phyloP scores from a whole-genome alignment of 1,140 invertebrate genomes.

The Pachyrhynchus sulphureomaculatus region DNA sequence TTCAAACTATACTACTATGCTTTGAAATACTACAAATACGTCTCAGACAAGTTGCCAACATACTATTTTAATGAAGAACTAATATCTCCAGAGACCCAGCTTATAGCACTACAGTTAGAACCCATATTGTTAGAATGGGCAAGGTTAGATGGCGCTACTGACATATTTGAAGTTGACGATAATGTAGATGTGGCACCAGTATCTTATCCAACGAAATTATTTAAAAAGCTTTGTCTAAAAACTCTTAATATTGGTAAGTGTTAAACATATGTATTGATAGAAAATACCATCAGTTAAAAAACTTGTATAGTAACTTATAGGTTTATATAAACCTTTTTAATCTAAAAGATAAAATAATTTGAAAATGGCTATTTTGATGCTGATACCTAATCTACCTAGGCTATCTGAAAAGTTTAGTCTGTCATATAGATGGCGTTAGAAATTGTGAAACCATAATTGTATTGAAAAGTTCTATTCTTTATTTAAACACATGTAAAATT shows the following conservation, averaged over 20 bases:
- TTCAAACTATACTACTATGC: constrained; percentile 17
- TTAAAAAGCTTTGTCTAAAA: constrained; percentile 9
- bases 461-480: too few relatives aligned
- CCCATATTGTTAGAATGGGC: neutral
- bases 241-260: constrained; percentile 7
- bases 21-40: constrained; percentile 7
- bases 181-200: neutral
- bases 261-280: too few relatives aligned
- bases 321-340: too few relatives aligned
- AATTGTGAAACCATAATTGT: too few relatives aligned
- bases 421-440: too few relatives aligned
- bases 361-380: too few relatives aligned
- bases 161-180: neutral
- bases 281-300: too few relatives aligned
- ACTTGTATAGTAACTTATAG: too few relatives aligned
- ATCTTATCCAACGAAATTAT: constrained; percentile 1
- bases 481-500: too few relatives aligned
- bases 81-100: constrained; percentile 7
- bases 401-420: too few relatives aligned
- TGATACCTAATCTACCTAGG: too few relatives aligned
- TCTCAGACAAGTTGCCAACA: constrained; percentile 4
- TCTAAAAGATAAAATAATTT: too few relatives aligned
- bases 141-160: neutral
- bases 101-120: constrained; percentile 4
- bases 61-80: neutral